phyloP scores from a whole-genome alignment of 2,797 vertebrate species.

The Microctenopoma steveboyesi region DNA sequence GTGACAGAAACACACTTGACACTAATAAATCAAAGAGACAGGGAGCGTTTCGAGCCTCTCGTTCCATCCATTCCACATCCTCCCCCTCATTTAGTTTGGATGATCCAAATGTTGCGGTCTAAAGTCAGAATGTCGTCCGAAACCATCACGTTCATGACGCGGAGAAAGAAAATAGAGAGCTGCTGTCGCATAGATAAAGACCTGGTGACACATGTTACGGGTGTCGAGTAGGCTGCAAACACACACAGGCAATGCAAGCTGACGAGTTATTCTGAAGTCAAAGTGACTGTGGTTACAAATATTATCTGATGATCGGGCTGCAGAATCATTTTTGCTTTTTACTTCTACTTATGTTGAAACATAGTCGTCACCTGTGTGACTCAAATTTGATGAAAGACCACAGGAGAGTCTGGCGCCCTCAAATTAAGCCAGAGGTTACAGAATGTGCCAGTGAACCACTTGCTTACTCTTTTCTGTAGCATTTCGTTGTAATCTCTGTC shows the following conservation, averaged over 20 bases:
- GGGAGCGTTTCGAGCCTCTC: slow-evolving; percentile 19
- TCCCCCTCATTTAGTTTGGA: slow-evolving; percentile 36
- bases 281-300: slow-evolving; percentile 21
- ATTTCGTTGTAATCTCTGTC: not conserved
- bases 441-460: not conserved
- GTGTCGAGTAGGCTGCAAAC: slow-evolving; percentile 40
- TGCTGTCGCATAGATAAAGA: not conserved
- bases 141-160: slow-evolving; percentile 27
- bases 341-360: slow-evolving; percentile 3
- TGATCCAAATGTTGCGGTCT: slow-evolving; percentile 16
- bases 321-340: not conserved
- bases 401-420: not conserved
- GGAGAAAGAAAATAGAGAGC: slow-evolving; percentile 5
- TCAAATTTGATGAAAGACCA: not conserved
- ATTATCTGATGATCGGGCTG: slow-evolving; percentile 6
- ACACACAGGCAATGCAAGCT: slow-evolving; percentile 9
- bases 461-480: not conserved
- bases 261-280: slow-evolving; percentile 21
- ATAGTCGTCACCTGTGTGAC: not conserved
- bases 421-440: not conserved
- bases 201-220: slow-evolving; percentile 16
- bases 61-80: slow-evolving; percentile 9
- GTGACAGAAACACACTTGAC: slow-evolving; percentile 23
- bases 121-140: slow-evolving; percentile 1
- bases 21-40: slow-evolving; percentile 31